Evolutionary conservation across 2,797 vertebrate species (phyloP), one percentile per base, ranked within the genome.

Genomic region (Chaunax sp.): DNA sequence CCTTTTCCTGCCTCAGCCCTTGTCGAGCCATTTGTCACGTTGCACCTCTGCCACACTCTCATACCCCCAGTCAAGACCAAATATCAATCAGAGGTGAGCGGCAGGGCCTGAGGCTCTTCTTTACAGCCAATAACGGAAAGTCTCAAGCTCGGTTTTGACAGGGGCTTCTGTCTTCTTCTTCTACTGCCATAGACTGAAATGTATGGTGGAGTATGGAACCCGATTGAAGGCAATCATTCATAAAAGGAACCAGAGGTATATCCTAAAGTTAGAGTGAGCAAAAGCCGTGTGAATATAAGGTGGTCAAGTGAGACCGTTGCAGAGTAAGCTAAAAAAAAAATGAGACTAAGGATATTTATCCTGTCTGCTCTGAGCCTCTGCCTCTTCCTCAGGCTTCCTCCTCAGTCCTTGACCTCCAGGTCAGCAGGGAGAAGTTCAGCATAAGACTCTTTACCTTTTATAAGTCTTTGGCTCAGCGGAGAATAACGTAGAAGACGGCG

Each of bases 61-160:
- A 40, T 6, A 26, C 60, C 40, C n/a, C 38, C 2, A 51, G 52
- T 66, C 59, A 69, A 49, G 59, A 72, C 46, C 60, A 56, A 70
- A 55, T 74, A 81, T 79, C 77, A 73, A 61, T 78, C 72, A 69
- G 37, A 58, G 43, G 52, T 52, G 35, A 65, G 55, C 77, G 64
- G 73, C 55, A 66, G 57, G 69, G 76, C 73, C 44, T 46, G 28
- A 82, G 68, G 71, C 63, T 73, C 80, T 64, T 16, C 57, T 81
- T 67, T 60, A 59, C 70, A 60, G 49, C 73, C 72, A 78, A 26
- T 70, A 65, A 80, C 64, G 61, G 37, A 69, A 52, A 59, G 56
- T 61, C 60, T 72, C 22, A 25, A 45, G 49, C 64, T 26, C 18
- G 10, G 22, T 23, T 68, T 57, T 46, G 40, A 63, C 49, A 49